Evolutionary conservation across 2,888 invertebrate species (phyloP).

Genomic region (Oeneis ivallda): DNA sequence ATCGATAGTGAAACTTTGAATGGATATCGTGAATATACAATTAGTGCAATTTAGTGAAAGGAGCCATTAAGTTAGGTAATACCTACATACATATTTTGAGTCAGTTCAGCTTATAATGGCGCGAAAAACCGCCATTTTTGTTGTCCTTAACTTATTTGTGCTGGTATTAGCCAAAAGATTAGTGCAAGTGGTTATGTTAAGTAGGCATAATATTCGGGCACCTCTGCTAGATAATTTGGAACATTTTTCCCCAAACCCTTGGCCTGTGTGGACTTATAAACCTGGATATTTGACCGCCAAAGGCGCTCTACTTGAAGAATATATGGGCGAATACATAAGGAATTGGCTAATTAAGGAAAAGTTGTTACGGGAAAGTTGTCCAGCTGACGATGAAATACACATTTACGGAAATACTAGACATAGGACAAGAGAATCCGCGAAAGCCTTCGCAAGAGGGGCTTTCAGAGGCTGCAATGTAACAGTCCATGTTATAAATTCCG

Average conservation of each 20-base stretch:
- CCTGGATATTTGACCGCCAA: conserved; percentile 58
- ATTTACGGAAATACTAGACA: conserved; percentile 62
- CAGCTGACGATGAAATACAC: conserved; percentile 47
- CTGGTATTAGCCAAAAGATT: conserved; percentile 37
- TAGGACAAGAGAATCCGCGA: conserved; percentile 60
- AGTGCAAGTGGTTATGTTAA: conserved; percentile 59
- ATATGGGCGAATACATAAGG: conserved; percentile 60
- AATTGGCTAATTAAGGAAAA: conserved; percentile 54
- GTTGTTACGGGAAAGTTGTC: conserved; percentile 52
- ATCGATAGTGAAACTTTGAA: background rate
- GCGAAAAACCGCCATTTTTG: conserved; percentile 18
- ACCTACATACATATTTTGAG: background rate
- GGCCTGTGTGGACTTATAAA: conserved; percentile 55
- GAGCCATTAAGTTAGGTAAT: background rate
- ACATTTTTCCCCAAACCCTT: conserved; percentile 49
- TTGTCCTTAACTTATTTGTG: conserved; percentile 23
- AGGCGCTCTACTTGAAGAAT: conserved; percentile 59
- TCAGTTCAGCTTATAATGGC: conserved; percentile 1
- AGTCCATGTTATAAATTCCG: conserved; percentile 48
- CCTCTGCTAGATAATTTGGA: conserved; percentile 53
- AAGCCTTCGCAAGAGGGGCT: conserved; percentile 55
- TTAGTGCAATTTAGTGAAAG: conserved; percentile 7
- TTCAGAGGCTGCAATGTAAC: conserved; percentile 57
- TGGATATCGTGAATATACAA: background rate
- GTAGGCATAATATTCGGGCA: conserved; percentile 63